These are phyloP conservation scores for Eristalis pertinax DNA, from an alignment of 2,888 invertebrate species.

Conservation along the genomic window DNA sequence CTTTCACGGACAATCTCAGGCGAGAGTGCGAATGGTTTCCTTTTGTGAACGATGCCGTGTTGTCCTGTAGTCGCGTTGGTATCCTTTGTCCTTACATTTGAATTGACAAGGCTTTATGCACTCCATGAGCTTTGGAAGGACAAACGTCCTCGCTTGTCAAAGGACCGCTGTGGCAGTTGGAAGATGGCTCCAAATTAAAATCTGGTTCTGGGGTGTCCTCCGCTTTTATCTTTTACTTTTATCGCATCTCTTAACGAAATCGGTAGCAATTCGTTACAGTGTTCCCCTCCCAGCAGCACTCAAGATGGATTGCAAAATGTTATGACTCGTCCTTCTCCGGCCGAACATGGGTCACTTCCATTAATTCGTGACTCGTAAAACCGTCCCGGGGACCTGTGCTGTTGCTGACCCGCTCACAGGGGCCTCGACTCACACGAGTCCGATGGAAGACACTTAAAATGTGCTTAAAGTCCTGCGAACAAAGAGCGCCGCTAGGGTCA, in stretches of 20 bases:
- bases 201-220: neutral
- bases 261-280: neutral
- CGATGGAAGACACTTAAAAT: neutral
- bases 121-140: too few relatives aligned
- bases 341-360: neutral
- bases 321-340: neutral
- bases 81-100: too few relatives aligned
- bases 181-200: too few relatives aligned
- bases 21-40: neutral
- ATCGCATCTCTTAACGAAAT: neutral
- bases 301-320: neutral
- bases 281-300: neutral
- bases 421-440: neutral
- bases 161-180: too few relatives aligned
- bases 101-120: too few relatives aligned
- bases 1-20: neutral
- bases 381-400: too few relatives aligned
- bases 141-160: too few relatives aligned
- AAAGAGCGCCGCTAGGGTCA: neutral
- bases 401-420: neutral
- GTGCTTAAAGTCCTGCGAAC: neutral
- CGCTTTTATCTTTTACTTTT: neutral
- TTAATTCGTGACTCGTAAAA: neutral
- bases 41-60: neutral
- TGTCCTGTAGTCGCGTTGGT: neutral